Conservation (phyloP, 2,888 invertebrate genomes). For the Rhyacophila evoluta region DNA sequence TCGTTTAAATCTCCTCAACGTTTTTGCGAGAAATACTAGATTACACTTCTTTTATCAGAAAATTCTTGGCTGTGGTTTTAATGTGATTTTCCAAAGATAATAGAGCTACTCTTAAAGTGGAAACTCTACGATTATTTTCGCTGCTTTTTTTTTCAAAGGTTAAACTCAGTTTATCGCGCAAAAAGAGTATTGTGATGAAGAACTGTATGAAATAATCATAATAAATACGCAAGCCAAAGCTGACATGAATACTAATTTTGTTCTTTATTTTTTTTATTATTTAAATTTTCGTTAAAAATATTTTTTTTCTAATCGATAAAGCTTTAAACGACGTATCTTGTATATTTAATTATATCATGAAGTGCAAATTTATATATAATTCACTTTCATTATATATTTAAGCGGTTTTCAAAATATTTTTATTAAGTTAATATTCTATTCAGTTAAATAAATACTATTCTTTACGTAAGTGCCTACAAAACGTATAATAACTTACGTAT, state of each 20-base stretch:
- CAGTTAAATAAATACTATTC: too few species aligned
- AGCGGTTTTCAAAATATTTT: too few species aligned
- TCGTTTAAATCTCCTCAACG: constrained; percentile 28
- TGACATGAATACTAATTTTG: neutral
- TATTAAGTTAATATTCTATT: too few species aligned
- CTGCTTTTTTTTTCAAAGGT: neutral
- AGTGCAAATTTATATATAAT: too few species aligned
- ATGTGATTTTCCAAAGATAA: constrained; percentile 36
- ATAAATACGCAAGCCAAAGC: neutral
- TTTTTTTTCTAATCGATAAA: too few species aligned
- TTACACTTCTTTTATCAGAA: constrained; percentile 30
- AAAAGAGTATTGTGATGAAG: neutral
- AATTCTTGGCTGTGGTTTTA: constrained; percentile 23
- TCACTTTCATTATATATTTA: too few species aligned
- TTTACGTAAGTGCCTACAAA: too few species aligned
- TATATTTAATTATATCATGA: too few species aligned
- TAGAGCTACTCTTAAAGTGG: neutral
- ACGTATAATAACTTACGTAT: too few species aligned
- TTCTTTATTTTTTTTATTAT: neutral
- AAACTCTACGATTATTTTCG: neutral
- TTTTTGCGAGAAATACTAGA: constrained; percentile 26
- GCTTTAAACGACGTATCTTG: too few species aligned
- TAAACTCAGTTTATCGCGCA: neutral
- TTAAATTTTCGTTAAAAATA: too few species aligned
- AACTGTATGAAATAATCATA: neutral